Conservation (phyloP, 1,140 invertebrate genomes). For the Drosophila miranda region DNA sequence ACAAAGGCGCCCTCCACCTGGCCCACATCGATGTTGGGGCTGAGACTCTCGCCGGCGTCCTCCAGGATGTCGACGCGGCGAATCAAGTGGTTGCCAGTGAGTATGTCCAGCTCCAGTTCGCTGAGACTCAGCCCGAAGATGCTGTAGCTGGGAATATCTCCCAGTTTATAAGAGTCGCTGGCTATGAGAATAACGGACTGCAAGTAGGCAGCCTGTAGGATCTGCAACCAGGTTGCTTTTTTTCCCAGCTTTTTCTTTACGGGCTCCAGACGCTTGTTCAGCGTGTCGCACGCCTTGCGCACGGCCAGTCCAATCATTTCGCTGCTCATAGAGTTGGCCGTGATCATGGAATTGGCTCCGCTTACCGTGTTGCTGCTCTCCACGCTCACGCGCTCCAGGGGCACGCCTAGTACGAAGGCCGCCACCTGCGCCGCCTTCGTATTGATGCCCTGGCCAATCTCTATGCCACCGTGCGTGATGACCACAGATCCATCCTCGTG, state of each 20-base stretch:
- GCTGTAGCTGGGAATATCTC: conserved; percentile 81
- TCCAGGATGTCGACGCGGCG: conserved; percentile 88
- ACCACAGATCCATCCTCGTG: conserved; percentile 87
- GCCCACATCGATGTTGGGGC: conserved; percentile 89
- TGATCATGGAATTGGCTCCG: conserved; percentile 86
- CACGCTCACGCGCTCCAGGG: conserved; percentile 87
- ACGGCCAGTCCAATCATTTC: conserved; percentile 87
- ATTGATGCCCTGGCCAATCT: conserved; percentile 90
- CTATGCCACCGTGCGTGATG: conserved; percentile 87
- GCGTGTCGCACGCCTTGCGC: conserved; percentile 86
- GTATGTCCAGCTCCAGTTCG: conserved; percentile 88
- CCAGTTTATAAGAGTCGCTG: conserved; percentile 83
- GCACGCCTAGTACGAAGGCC: conserved; percentile 88
- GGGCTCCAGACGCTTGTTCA: conserved; percentile 86
- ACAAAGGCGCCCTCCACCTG: conserved; percentile 90
- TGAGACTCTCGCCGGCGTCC: conserved; percentile 88
- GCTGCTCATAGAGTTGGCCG: conserved; percentile 88
- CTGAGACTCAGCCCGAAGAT: conserved; percentile 85
- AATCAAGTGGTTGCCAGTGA: conserved; percentile 87
- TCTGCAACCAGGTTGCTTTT: conserved; percentile 86
- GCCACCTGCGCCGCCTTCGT: conserved; percentile 88
- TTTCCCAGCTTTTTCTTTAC: conserved; percentile 84
- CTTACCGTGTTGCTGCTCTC: conserved; percentile 86
- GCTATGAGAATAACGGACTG: conserved; percentile 86
- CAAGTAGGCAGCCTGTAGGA: conserved; percentile 84